A percentile compares a stretch with the other conserved stretches of the same genome.
phyloP scores from a whole-genome alignment of 2,888 invertebrate species.

The Hypomecis punctinalis region DNA sequence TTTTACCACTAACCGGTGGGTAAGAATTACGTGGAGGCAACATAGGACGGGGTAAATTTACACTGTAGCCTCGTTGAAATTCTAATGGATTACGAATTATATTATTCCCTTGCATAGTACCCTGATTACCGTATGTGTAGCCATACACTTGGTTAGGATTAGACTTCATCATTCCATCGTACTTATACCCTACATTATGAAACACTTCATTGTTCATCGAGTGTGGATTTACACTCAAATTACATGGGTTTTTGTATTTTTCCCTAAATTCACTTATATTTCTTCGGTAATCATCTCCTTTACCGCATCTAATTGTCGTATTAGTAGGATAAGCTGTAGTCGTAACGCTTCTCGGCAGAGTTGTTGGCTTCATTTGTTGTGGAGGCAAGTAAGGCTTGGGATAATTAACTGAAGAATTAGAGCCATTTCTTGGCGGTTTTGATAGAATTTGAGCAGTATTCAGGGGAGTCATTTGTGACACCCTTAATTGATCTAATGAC shows the following conservation, averaged over 20 bases:
- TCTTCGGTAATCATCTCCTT: conserved; percentile 84
- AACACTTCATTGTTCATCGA: conserved; percentile 77
- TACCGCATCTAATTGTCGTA: conserved; percentile 72
- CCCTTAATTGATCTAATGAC: conserved; percentile 91
- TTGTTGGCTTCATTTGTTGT: conserved; percentile 78
- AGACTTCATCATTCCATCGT: conserved; percentile 70
- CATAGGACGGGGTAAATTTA: conserved; percentile 85
- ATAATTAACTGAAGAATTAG: conserved; percentile 78
- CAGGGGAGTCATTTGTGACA: conserved; percentile 76
- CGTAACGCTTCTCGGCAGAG: conserved; percentile 79
- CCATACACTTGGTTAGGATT: conserved; percentile 81
- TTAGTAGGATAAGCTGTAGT: conserved; percentile 77
- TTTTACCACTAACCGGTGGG: conserved; percentile 85
- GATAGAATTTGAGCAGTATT: conserved; percentile 65
- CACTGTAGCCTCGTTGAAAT: conserved; percentile 84
- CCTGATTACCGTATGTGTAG: conserved; percentile 84
- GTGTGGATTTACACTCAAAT: conserved; percentile 65
- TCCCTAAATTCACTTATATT: conserved; percentile 87
- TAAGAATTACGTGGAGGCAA: conserved; percentile 87
- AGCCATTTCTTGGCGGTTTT: conserved; percentile 70
- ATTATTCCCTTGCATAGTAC: conserved; percentile 80
- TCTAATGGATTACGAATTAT: conserved; percentile 83
- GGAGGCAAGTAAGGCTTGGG: conserved; percentile 74
- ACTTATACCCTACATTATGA: conserved; percentile 78
- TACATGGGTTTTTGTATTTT: conserved; percentile 86